These are phyloP conservation scores for Pogonomyrmex californicus DNA, from an alignment of 1,140 invertebrate genomes.

Conservation along the genomic window DNA sequence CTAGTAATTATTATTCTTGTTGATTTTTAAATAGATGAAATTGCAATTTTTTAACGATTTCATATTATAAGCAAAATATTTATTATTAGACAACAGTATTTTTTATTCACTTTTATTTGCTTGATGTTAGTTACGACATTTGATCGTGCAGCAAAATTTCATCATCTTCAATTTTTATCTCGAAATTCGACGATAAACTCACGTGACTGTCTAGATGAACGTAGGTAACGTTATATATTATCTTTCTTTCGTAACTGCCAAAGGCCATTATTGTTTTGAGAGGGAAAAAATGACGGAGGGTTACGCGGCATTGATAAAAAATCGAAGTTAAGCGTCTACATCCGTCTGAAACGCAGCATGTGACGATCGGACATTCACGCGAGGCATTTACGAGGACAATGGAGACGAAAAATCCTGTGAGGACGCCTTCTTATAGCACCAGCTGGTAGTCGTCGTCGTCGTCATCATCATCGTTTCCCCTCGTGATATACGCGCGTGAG, in stretches of 20 bases:
- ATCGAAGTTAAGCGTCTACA: conserved; percentile 64
- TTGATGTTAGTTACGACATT: neutral
- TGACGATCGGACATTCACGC: conserved; percentile 71
- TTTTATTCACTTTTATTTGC: neutral
- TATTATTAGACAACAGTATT: neutral
- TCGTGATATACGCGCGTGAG: conserved; percentile 62
- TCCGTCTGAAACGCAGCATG: conserved; percentile 69
- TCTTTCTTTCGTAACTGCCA: conserved; percentile 13
- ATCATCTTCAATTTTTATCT: neutral
- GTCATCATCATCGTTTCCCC: neutral
- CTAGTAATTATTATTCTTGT: neutral
- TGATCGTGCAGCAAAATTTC: neutral
- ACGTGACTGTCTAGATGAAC: neutral
- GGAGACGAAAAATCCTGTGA: conserved; percentile 67
- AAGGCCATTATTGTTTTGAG: conserved; percentile 19
- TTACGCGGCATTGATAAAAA: conserved; percentile 55
- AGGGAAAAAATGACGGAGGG: conserved; percentile 20
- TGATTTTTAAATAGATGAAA: neutral
- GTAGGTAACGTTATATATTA: conserved; percentile 5
- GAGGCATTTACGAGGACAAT: conserved; percentile 73
- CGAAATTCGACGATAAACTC: neutral
- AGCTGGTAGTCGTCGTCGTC: conserved; percentile 67
- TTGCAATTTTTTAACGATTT: neutral
- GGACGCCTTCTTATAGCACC: conserved; percentile 51
- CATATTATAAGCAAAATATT: neutral